Conservation (phyloP, 2,113 vertebrate species). For the Phoenicopterus ruber region DNA sequence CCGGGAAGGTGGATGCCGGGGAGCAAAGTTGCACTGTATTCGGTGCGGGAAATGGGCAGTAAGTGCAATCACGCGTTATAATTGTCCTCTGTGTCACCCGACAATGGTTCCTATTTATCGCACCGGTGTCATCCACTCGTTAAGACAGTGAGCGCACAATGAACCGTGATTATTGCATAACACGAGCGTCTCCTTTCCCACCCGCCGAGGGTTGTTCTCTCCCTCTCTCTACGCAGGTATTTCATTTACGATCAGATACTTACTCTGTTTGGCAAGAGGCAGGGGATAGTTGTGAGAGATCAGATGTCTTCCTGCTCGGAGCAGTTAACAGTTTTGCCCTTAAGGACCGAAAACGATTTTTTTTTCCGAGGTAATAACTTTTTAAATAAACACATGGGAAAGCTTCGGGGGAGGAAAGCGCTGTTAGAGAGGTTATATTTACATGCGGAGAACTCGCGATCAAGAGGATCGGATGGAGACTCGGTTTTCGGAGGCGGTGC, state of each 20-base stretch:
- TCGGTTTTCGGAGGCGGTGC: neutral
- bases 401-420: neutral
- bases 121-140: neutral
- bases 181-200: neutral
- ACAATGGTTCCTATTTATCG: neutral
- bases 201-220: neutral
- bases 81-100: conserved; percentile 42
- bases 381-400: neutral
- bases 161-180: neutral
- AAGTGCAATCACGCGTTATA: conserved; percentile 1
- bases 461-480: neutral
- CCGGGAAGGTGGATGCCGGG: neutral
- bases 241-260: conserved; percentile 15
- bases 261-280: neutral
- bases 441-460: neutral
- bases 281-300: neutral
- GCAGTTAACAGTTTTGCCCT: conserved; percentile 21
- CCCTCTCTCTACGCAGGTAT: neutral
- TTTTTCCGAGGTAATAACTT: neutral
- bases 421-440: neutral
- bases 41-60: neutral
- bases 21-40: neutral
- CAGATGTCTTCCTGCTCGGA: neutral
- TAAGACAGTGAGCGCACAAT: neutral
- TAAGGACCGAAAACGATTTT: neutral